Evolutionary conservation across 2,797 vertebrate genomes (phyloP).

Genomic region (Rhinella marina): DNA sequence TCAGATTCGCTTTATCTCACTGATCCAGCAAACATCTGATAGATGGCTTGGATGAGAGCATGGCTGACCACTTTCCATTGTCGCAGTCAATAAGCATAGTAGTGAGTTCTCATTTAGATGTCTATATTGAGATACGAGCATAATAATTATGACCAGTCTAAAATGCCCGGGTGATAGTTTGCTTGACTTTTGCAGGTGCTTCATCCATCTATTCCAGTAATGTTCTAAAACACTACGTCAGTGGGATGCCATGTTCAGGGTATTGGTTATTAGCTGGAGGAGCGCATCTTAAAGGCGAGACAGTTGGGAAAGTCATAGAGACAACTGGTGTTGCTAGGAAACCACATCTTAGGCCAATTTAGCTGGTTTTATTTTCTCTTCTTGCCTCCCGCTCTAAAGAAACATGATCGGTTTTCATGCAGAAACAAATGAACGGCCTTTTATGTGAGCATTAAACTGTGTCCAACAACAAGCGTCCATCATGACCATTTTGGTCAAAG

Average conservation of each 20-base stretch:
- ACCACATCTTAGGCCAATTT: slow-evolving; percentile 83
- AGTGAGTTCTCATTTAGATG: slow-evolving; percentile 30
- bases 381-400: slow-evolving; percentile 63
- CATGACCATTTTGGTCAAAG: not conserved
- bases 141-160: slow-evolving; percentile 9
- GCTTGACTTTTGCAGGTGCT: slow-evolving; percentile 50
- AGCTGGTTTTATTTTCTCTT: slow-evolving; percentile 73
- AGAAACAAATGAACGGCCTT: slow-evolving; percentile 50
- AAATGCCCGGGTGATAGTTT: slow-evolving; percentile 44
- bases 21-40: not conserved
- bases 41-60: not conserved
- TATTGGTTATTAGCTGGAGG: slow-evolving; percentile 79
- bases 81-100: slow-evolving; percentile 9
- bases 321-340: slow-evolving; percentile 86
- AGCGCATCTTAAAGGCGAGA: slow-evolving; percentile 81
- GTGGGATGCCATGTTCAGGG: slow-evolving; percentile 58
- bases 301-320: slow-evolving; percentile 77
- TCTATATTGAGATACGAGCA: not conserved
- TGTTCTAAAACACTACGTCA: slow-evolving; percentile 20
- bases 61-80: slow-evolving; percentile 19
- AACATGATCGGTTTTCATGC: slow-evolving; percentile 74
- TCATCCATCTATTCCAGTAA: slow-evolving; percentile 18
- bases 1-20: not conserved
- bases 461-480: slow-evolving; percentile 27
- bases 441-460: slow-evolving; percentile 33